phyloP scores from a whole-genome alignment of 1,140 invertebrate species.

The Zelostemma sp. region DNA sequence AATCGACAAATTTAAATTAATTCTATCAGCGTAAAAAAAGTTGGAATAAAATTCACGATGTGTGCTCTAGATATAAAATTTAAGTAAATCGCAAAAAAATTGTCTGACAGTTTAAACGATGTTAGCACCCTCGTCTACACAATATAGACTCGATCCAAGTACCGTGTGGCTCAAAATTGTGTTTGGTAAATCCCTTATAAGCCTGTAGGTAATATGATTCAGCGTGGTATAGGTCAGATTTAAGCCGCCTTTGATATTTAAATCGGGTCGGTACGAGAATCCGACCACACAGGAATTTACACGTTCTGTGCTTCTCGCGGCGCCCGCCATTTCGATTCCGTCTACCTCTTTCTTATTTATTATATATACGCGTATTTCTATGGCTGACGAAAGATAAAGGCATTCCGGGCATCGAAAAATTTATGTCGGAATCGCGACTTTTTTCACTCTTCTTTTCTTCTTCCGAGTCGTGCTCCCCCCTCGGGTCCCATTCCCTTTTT shows the following conservation, averaged over 20 bases:
- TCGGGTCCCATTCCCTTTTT: slow-evolving; percentile 17
- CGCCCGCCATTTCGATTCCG: slow-evolving; percentile 36
- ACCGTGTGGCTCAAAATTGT: slow-evolving; percentile 56
- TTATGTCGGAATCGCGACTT: slow-evolving; percentile 37
- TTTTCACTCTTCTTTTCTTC: slow-evolving; percentile 18
- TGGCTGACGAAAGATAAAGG: slow-evolving; percentile 42
- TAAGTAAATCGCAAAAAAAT: too few relatives aligned
- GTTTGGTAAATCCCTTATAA: slow-evolving; percentile 66
- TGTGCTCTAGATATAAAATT: too few relatives aligned
- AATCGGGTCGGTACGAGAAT: slow-evolving; percentile 55
- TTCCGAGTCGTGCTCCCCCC: slow-evolving; percentile 9
- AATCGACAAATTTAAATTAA: too few relatives aligned
- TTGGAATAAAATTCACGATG: too few relatives aligned
- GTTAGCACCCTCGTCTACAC: slow-evolving; percentile 63
- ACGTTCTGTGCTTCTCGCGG: slow-evolving; percentile 37
- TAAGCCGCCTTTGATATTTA: slow-evolving; percentile 71
- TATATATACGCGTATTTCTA: slow-evolving; percentile 37
- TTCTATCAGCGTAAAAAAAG: too few relatives aligned
- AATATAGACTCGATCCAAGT: slow-evolving; percentile 45
- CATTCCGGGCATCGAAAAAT: slow-evolving; percentile 28
- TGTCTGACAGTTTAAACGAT: slow-evolving; percentile 24
- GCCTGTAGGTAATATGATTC: slow-evolving; percentile 70
- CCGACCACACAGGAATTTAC: slow-evolving; percentile 44
- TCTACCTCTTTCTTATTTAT: slow-evolving; percentile 40
- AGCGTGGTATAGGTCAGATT: slow-evolving; percentile 71